Base-by-base conservation (phyloP, 2,888 invertebrate species). In the Matsumyia berberina region DNA sequence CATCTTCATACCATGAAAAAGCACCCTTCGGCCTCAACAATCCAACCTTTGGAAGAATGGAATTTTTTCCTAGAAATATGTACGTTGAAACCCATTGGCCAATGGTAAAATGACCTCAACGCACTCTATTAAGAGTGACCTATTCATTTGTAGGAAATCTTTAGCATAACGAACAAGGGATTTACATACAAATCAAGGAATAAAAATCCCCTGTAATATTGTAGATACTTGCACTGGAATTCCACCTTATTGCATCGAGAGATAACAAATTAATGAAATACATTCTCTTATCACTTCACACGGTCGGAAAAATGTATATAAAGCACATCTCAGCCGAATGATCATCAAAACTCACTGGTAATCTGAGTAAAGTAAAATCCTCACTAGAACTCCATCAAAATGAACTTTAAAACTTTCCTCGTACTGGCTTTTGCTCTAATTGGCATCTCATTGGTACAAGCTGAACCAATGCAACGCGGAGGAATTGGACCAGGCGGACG, bases 351-450 rank as follows among this genome's bases (percentile, higher is more conserved):
- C 8, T 60, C 29, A 31, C 5, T 39, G 15, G 33, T 5, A 33
- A 15, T 33, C 15, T 33, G 31, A 9, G 12, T n/a, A 55, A 55
- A 11, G 15, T 15, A 11, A 46, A 55, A 17, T 7, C 3, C 55
- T n/a, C 17, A 35, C 9, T 7, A 8, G 8, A 53, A 15, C 31
- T 33, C 62, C 11, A 31, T 58, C 46, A 49, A 70, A 24, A 70
- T 70, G 70, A 58, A 70, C 29, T 24, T 58, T 2, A 46, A 58
- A 70, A 15, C 46, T 11, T 46, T 29, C 2, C 7, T 70, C 29
- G n/a, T 57, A 15, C 7, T 70, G 11, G 17, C 58, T 58, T 37
- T 70, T 5, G 44, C 35, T 7, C 24, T 70, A 12, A 35, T 57
- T 58, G 70, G 37, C 7, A 24, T 70, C 35, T 9, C 46, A n/a